phyloP scores from a whole-genome alignment of 2,113 vertebrate species.

The Mormoops blainvillei region DNA sequence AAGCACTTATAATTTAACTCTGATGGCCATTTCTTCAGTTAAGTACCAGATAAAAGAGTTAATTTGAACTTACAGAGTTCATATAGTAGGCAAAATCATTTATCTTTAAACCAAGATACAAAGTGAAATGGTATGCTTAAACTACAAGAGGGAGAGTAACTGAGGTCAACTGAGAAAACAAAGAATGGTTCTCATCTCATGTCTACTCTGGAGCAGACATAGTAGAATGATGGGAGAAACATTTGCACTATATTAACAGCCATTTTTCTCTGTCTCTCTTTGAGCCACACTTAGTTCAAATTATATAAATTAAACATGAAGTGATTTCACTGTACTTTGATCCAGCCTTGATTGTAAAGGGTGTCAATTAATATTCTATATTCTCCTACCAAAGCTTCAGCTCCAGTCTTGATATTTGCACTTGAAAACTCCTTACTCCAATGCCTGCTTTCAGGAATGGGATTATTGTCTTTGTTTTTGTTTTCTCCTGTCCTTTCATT shows the following conservation, averaged over 20 bases:
- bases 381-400: background rate
- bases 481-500: background rate
- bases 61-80: background rate
- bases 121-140: background rate
- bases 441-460: background rate
- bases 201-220: background rate
- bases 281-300: background rate
- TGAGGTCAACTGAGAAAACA: background rate
- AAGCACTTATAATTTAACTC: background rate
- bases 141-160: background rate
- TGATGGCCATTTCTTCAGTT: background rate
- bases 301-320: background rate
- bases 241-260: background rate
- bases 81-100: background rate
- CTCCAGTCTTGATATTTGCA: background rate
- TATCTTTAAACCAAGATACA: background rate
- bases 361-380: background rate
- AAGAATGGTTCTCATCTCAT: background rate
- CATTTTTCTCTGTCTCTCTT: background rate
- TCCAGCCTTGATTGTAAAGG: background rate
- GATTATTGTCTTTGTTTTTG: no score
- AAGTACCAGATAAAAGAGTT: background rate
- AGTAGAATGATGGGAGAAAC: background rate
- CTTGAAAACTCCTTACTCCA: background rate
- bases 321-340: background rate